These are phyloP conservation scores for Dermolepida albohirtum DNA, from an alignment of 2,888 invertebrate species.

Conservation along the genomic window DNA sequence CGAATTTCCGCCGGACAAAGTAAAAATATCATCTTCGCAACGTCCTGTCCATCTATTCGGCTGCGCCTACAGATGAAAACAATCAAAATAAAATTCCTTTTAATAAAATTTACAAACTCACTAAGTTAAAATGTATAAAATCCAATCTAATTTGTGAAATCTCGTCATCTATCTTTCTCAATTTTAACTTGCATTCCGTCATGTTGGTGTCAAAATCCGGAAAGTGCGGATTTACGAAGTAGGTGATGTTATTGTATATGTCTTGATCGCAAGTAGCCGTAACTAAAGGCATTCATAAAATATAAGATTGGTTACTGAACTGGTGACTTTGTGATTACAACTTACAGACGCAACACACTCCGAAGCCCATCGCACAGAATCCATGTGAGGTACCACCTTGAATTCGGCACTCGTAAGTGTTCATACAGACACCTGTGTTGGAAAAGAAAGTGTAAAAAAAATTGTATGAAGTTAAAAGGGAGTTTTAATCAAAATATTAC, in stretches of 20 bases:
- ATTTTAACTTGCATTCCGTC: conserved; percentile 76
- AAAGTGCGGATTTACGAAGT: conserved; percentile 85
- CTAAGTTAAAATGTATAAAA: conserved; percentile 85
- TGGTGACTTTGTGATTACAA: conserved; percentile 54
- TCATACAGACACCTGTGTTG: conserved; percentile 79
- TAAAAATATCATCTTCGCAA: conserved; percentile 81
- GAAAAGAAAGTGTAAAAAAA: no score
- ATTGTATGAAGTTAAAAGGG: no score
- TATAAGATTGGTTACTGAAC: conserved; percentile 20
- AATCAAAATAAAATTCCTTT: conserved; percentile 30
- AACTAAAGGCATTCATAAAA: conserved; percentile 66
- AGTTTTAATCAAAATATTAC: no score
- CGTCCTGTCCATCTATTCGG: conserved; percentile 83
- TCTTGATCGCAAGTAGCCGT: conserved; percentile 79
- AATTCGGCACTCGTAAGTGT: conserved; percentile 85
- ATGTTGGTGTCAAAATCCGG: conserved; percentile 80
- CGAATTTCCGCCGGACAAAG: conserved; percentile 70
- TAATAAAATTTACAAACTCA: conserved; percentile 62
- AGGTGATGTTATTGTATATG: conserved; percentile 83
- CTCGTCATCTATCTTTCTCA: conserved; percentile 81
- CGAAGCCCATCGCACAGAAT: conserved; percentile 85
- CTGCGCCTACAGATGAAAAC: conserved; percentile 75
- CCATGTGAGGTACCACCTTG: conserved; percentile 79
- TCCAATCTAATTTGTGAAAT: conserved; percentile 87
- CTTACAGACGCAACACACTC: conserved; percentile 89